Percentiles rank a stretch among this genome's conserved stretches.
These are phyloP conservation scores for Schizopygopsis pylzovi DNA, from an alignment of 2,797 vertebrate genomes.

Conservation along the genomic window DNA sequence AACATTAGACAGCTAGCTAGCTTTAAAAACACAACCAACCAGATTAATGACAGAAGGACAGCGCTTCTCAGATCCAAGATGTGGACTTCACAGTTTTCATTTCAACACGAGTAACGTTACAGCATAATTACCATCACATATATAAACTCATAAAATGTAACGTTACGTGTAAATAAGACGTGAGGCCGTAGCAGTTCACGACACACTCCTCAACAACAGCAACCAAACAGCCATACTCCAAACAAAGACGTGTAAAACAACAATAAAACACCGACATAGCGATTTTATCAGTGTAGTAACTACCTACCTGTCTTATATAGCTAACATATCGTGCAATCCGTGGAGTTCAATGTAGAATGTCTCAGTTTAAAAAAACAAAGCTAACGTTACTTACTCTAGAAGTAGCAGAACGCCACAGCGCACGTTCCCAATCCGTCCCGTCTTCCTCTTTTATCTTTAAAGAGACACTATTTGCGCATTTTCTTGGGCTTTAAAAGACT, in stretches of 20 bases:
- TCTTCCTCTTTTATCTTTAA: slow-evolving; percentile 7
- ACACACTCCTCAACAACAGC: not conserved
- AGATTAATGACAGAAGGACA: not conserved
- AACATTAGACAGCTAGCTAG: not conserved
- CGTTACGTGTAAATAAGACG: slow-evolving; percentile 5
- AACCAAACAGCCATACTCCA: not conserved
- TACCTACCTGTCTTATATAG: not conserved
- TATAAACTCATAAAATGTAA: not conserved
- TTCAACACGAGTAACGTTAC: not conserved
- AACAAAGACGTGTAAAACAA: slow-evolving; percentile 21
- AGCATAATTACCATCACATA: not conserved
- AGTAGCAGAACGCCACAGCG: slow-evolving; percentile 35
- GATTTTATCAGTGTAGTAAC: not conserved
- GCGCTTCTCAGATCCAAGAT: not conserved
- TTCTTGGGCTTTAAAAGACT: not conserved
- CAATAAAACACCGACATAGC: not conserved
- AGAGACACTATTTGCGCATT: slow-evolving; percentile 4
- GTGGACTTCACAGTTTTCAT: not conserved
- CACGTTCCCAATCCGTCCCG: slow-evolving; percentile 20
- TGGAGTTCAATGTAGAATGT: not conserved
- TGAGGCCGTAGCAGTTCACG: slow-evolving; percentile 26
- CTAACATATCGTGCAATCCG: not conserved
- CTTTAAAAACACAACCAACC: not conserved
- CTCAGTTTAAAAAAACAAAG: slow-evolving; percentile 28
- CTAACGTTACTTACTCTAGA: slow-evolving; percentile 55